These are phyloP conservation scores for Stenotaenia linearis DNA, from an alignment of 2,888 invertebrate species.

Conservation along the genomic window DNA sequence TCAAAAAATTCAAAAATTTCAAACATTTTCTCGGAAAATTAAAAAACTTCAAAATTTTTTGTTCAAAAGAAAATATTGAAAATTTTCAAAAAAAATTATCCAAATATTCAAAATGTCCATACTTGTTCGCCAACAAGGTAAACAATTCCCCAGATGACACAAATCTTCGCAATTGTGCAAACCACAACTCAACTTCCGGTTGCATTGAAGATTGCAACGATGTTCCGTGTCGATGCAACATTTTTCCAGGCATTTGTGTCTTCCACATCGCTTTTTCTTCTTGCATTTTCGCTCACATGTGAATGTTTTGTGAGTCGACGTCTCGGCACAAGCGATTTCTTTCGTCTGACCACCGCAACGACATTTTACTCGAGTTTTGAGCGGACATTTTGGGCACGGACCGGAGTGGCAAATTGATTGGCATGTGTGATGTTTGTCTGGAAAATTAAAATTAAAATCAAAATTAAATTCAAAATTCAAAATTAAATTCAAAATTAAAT, in stretches of 20 bases:
- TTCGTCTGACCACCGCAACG: constrained; percentile 80
- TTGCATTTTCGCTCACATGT: constrained; percentile 85
- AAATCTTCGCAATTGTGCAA: constrained; percentile 62
- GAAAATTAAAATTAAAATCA: background rate
- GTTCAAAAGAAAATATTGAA: background rate
- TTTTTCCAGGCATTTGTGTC: constrained; percentile 79
- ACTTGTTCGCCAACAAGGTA: constrained; percentile 58
- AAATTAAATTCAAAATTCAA: background rate
- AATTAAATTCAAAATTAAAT: background rate
- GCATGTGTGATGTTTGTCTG: constrained; percentile 61
- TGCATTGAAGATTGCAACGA: constrained; percentile 75
- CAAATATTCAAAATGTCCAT: constrained; percentile 38
- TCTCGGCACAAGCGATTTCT: constrained; percentile 67
- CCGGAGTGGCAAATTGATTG: constrained; percentile 63
- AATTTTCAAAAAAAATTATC: background rate
- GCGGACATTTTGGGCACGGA: constrained; percentile 69
- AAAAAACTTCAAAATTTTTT: too few species aligned
- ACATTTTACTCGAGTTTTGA: constrained; percentile 68
- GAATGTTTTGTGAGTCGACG: constrained; percentile 65
- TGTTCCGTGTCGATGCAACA: constrained; percentile 87
- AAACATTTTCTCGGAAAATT: too few species aligned
- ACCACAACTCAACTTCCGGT: constrained; percentile 75
- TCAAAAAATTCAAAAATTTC: too few species aligned
- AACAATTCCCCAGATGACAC: constrained; percentile 52
- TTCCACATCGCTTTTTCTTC: constrained; percentile 55